A percentile compares a stretch with the other conserved stretches of the same genome.
Conservation (phyloP, 2,888 invertebrate genomes). For the Tyria jacobaeae region DNA sequence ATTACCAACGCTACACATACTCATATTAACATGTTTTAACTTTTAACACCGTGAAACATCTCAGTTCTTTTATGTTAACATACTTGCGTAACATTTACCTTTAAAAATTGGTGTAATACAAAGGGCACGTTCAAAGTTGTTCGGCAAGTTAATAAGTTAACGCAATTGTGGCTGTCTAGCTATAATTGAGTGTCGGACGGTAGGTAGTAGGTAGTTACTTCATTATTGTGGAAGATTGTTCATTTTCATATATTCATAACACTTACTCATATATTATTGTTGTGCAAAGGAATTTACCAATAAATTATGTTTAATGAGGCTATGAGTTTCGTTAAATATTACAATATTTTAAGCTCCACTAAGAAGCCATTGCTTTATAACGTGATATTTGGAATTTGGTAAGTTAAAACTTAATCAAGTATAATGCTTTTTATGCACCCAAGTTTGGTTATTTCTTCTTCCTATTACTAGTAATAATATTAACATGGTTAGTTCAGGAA, state of each 20-base stretch:
- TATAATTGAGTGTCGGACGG: slow-evolving; percentile 40
- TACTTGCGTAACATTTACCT: slow-evolving; percentile 66
- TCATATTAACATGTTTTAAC: slow-evolving; percentile 69
- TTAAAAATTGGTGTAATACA: slow-evolving; percentile 66
- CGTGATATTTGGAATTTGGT: background rate
- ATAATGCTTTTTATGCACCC: background rate
- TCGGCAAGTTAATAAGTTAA: slow-evolving; percentile 48
- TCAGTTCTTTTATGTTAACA: slow-evolving; percentile 61
- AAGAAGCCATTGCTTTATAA: background rate
- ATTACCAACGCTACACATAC: slow-evolving; percentile 75
- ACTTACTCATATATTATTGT: slow-evolving; percentile 3
- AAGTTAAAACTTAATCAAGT: background rate
- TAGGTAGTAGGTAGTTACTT: slow-evolving; percentile 27
- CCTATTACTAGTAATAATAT: too few relatives aligned
- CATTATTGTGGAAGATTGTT: slow-evolving; percentile 22
- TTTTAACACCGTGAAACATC: slow-evolving; percentile 71
- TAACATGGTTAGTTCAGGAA: background rate
- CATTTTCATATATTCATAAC: slow-evolving; percentile 10
- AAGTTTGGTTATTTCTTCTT: background rate
- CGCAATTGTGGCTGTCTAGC: slow-evolving; percentile 59
- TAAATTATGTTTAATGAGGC: background rate
- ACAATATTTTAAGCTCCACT: too few relatives aligned
- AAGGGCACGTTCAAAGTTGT: slow-evolving; percentile 68
- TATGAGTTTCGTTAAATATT: background rate
- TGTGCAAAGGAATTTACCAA: background rate